Conservation (phyloP, 1,140 invertebrate genomes). For the Protaetia brevitarsis region DNA sequence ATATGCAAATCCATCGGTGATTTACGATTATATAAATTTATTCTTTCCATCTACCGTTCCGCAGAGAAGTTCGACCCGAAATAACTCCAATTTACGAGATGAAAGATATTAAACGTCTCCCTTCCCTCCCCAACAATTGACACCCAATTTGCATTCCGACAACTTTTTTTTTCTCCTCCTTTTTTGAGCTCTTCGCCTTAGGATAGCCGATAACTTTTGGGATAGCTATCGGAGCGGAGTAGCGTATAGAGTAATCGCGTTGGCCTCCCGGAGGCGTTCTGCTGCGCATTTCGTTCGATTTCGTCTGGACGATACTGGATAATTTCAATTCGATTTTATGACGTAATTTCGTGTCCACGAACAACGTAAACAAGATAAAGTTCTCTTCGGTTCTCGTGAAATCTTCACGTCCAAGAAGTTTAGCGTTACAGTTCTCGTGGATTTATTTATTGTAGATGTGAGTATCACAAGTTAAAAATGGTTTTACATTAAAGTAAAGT, state of each 20-base stretch:
- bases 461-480: too few relatives aligned
- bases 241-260: background rate
- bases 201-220: background rate
- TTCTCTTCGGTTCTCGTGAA: too few relatives aligned
- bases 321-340: slow-evolving; percentile 11
- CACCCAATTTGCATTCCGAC: slow-evolving; percentile 3
- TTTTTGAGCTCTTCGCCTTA: background rate
- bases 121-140: background rate
- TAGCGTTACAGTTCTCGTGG: too few relatives aligned
- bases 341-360: background rate
- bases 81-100: background rate
- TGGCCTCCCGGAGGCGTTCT: background rate
- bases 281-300: background rate
- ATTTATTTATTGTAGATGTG: too few relatives aligned
- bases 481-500: too few relatives aligned
- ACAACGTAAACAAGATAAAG: slow-evolving; percentile 1
- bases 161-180: background rate
- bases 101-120: slow-evolving; percentile 11
- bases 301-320: background rate
- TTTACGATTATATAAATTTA: background rate
- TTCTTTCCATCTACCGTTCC: background rate
- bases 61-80: background rate
- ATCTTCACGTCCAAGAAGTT: too few relatives aligned
- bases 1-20: too few relatives aligned
- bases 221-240: background rate